Evolutionary conservation across 2,888 invertebrate genomes (phyloP), one percentile per base, ranked within the genome.

Genomic region (Sturmia bella): DNA sequence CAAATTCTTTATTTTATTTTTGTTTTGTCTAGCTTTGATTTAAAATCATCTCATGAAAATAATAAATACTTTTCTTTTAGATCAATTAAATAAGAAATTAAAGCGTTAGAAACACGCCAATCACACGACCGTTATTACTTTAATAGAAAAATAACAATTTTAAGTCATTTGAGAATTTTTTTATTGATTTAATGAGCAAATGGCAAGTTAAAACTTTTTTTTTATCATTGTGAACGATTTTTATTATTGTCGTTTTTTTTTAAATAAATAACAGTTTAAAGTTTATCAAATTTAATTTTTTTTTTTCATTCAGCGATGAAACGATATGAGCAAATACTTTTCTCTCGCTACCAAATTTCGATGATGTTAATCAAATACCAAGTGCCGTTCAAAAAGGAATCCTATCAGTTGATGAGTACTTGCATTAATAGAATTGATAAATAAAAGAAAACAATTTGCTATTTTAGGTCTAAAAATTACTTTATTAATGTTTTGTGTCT

Each of bases 41-140:
- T 43, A 2, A 61, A 76, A 69, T 24, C 19, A 45, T 54, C 43
- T 37, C 39, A 24, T 69, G 54, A 69, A 69, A 76, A 61, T 76
- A 61, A 39, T 45, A 69, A 59, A 69, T n/a, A 39, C 15, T 69
- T 76, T 76, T 76, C 68, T 69, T 69, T 39, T 17, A 54, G 21
- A 52, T 59, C 41, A 59, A 75, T 52, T 59, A 52, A 41, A 50
- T 72, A 12, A 24, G 9, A 41, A 12, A 61, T 48, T 41, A 61
- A 68, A 72, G 41, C 48, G 48, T 32, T 59, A 61, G 68, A 61
- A 61, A 72, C 59, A 61, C 59, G 70, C 70, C 17, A 59, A 41
- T 27, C 41, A 39, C 41, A 68, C 15, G 11, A 45, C 11, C n/a
- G 13, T 13, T 56, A 41, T 56, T 41, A 21, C 17, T 11, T 0